These are phyloP conservation scores for Euschistus heros DNA, from an alignment of 1,140 invertebrate genomes.

Conservation along the genomic window DNA sequence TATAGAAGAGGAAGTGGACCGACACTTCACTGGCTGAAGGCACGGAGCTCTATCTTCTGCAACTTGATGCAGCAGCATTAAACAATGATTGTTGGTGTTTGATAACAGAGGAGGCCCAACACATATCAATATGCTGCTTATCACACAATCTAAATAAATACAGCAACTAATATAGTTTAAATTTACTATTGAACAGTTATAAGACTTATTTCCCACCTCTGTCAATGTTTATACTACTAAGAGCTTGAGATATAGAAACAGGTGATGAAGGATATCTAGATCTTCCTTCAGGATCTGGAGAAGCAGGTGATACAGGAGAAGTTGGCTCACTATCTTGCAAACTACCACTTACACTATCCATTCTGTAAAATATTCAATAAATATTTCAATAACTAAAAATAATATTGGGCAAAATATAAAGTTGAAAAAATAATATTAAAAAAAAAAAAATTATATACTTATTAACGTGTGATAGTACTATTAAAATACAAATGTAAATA, in stretches of 20 bases:
- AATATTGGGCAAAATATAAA: slow-evolving; percentile 19
- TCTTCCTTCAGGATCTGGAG: slow-evolving; percentile 49
- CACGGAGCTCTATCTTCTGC: too few species aligned
- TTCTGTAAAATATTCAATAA: slow-evolving; percentile 40
- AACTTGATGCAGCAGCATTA: too few species aligned
- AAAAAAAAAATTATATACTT: background rate
- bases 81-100: too few species aligned
- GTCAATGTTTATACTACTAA: slow-evolving; percentile 37
- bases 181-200: too few species aligned
- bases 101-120: too few species aligned
- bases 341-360: slow-evolving; percentile 89
- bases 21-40: too few species aligned
- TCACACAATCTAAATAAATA: too few species aligned
- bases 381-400: background rate
- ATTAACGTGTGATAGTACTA: too few species aligned
- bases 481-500: too few species aligned
- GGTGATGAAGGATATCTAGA: slow-evolving; percentile 26
- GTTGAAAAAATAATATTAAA: slow-evolving; percentile 11
- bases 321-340: slow-evolving; percentile 82
- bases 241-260: slow-evolving; percentile 47
- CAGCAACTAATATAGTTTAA: too few species aligned
- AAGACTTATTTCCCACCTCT: slow-evolving; percentile 22
- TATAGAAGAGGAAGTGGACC: too few species aligned
- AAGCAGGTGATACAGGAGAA: slow-evolving; percentile 61
- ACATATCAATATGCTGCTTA: too few species aligned